phyloP scores from a whole-genome alignment of 2,888 invertebrate genomes.

The Caenorhabditis sp. region DNA sequence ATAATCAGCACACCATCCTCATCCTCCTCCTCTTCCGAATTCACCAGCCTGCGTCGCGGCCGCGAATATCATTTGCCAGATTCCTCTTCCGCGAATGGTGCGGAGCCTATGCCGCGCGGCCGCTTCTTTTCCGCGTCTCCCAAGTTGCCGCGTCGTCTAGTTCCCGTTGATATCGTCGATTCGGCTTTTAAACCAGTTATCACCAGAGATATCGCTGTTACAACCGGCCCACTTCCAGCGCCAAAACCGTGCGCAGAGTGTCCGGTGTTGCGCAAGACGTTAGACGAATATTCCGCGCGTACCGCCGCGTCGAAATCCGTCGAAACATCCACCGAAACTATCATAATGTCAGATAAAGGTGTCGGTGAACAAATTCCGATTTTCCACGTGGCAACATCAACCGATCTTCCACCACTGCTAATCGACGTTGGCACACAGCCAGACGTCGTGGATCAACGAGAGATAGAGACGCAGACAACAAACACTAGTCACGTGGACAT shows the following conservation, averaged over 20 bases:
- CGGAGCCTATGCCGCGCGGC: constrained; percentile 23
- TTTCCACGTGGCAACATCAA: constrained; percentile 24
- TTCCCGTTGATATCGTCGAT: background rate
- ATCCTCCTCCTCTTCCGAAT: constrained; percentile 20
- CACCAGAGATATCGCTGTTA: constrained; percentile 31
- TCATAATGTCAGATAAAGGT: background rate
- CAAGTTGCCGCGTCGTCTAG: constrained; percentile 39
- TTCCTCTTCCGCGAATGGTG: too few species aligned
- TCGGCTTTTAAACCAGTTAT: constrained; percentile 34
- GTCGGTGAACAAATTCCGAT: background rate
- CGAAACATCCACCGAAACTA: background rate
- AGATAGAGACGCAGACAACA: constrained; percentile 29
- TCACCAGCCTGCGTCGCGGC: constrained; percentile 52
- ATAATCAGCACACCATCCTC: background rate
- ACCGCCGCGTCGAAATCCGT: background rate
- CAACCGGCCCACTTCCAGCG: constrained; percentile 57
- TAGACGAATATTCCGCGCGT: constrained; percentile 7
- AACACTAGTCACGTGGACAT: constrained; percentile 9
- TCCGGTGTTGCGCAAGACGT: constrained; percentile 32
- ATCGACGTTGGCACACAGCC: constrained; percentile 18
- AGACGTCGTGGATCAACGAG: background rate
- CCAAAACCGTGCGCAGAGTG: constrained; percentile 58
- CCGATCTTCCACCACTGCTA: constrained; percentile 17
- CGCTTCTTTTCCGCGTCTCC: constrained; percentile 52
- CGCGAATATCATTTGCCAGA: constrained; percentile 42